Conservation (phyloP, 2,797 vertebrate species). For the Sphaeramia orbicularis region DNA sequence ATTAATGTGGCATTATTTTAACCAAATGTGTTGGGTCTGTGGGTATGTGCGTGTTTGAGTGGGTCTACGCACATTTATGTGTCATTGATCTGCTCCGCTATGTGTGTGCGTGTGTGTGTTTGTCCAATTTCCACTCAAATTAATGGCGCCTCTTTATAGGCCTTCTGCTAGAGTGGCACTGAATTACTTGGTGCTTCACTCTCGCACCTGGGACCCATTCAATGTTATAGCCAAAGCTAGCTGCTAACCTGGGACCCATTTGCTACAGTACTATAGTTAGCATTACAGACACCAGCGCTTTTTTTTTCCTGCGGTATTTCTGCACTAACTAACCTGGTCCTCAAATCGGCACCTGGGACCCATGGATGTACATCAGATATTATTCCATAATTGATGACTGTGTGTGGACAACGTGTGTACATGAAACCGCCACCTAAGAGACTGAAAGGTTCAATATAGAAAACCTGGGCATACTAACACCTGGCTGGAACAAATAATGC, state of each 20-base stretch:
- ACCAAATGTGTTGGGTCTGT: slow-evolving; percentile 64
- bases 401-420: not conserved
- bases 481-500: too few relatives aligned
- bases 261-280: slow-evolving; percentile 70
- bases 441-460: not conserved
- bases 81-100: slow-evolving; percentile 66
- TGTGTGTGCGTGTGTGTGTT: slow-evolving; percentile 61
- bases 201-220: slow-evolving; percentile 82
- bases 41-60: slow-evolving; percentile 61
- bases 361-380: slow-evolving; percentile 6
- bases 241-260: slow-evolving; percentile 75
- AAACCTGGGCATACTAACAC: too few relatives aligned
- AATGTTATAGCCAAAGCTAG: slow-evolving; percentile 68
- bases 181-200: slow-evolving; percentile 84
- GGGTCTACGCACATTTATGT: slow-evolving; percentile 60
- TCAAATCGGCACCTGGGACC: slow-evolving; percentile 27
- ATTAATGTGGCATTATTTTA: slow-evolving; percentile 61
- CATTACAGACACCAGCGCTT: slow-evolving; percentile 55
- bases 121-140: slow-evolving; percentile 83
- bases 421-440: not conserved
- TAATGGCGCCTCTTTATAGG: slow-evolving; percentile 85
- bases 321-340: slow-evolving; percentile 36
- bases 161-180: slow-evolving; percentile 84
- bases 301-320: slow-evolving; percentile 40
- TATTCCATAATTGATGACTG: not conserved